These are phyloP conservation scores for Muscidifurax raptorellus DNA, from an alignment of 1,140 invertebrate genomes.

Conservation along the genomic window DNA sequence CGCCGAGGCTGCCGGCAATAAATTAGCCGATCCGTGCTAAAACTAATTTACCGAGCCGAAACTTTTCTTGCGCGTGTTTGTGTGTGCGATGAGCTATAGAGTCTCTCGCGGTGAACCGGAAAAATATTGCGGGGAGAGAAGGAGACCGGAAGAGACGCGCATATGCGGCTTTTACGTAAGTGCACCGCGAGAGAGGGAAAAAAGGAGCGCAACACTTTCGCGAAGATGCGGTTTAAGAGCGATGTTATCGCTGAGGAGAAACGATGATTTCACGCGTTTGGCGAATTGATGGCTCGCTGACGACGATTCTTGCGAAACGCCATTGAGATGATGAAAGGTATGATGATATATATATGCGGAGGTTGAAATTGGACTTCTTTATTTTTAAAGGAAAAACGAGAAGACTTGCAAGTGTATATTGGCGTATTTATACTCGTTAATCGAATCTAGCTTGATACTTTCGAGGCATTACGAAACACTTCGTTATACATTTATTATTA, in stretches of 20 bases:
- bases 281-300: neutral
- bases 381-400: too few relatives aligned
- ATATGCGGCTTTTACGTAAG: conserved; percentile 4
- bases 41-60: conserved; percentile 17
- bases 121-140: neutral
- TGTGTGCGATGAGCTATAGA: neutral
- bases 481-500: too few relatives aligned
- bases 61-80: neutral
- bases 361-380: neutral
- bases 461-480: too few relatives aligned
- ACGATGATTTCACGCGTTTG: neutral
- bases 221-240: conserved; percentile 2
- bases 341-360: neutral
- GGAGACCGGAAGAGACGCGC: neutral
- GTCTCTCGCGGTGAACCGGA: neutral
- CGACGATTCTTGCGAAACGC: neutral
- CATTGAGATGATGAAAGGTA: neutral
- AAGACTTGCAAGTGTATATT: too few relatives aligned
- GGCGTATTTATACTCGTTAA: too few relatives aligned
- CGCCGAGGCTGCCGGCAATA: neutral
- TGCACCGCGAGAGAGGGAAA: neutral
- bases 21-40: conserved; percentile 1
- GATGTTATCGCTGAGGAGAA: neutral
- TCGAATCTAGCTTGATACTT: neutral
- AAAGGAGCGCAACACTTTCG: neutral